phyloP scores from a whole-genome alignment of 2,888 invertebrate genomes.

The Clepsis dumicolana region DNA sequence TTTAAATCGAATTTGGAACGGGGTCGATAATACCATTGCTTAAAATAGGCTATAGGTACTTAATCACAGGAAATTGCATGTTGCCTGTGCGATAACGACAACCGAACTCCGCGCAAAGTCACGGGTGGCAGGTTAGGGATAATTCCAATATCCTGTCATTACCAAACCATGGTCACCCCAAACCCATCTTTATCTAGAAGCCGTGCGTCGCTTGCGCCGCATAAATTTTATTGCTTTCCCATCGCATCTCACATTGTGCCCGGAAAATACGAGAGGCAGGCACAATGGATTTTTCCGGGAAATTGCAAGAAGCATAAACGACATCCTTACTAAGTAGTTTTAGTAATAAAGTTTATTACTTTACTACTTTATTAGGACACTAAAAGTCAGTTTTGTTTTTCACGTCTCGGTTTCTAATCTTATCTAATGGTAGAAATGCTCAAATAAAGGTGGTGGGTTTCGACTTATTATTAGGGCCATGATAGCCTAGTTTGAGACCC shows the following conservation, averaged over 20 bases:
- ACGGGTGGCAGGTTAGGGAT: too few relatives aligned
- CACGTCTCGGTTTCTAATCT: background rate
- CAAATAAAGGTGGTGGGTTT: background rate
- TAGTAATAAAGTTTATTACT: constrained; percentile 13
- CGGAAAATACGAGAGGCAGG: constrained; percentile 6
- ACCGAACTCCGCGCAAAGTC: too few relatives aligned
- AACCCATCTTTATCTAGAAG: constrained; percentile 27
- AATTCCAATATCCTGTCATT: background rate
- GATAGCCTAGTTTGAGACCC: too few relatives aligned
- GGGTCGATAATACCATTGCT: too few relatives aligned
- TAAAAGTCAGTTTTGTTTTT: too few relatives aligned
- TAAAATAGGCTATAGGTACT: too few relatives aligned
- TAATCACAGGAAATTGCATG: too few relatives aligned
- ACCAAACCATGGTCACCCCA: constrained; percentile 16
- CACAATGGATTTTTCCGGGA: constrained; percentile 1
- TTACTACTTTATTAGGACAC: too few relatives aligned
- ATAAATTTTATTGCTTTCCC: constrained; percentile 36
- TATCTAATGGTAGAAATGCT: background rate
- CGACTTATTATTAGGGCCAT: background rate
- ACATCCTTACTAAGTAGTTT: background rate
- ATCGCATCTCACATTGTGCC: constrained; percentile 19
- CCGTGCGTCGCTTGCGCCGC: constrained; percentile 37
- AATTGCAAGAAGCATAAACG: constrained; percentile 5
- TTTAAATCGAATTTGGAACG: too few relatives aligned
- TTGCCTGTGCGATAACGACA: too few relatives aligned